Conservation (phyloP, 2,113 vertebrate species). For the Eolophus roseicapilla region DNA sequence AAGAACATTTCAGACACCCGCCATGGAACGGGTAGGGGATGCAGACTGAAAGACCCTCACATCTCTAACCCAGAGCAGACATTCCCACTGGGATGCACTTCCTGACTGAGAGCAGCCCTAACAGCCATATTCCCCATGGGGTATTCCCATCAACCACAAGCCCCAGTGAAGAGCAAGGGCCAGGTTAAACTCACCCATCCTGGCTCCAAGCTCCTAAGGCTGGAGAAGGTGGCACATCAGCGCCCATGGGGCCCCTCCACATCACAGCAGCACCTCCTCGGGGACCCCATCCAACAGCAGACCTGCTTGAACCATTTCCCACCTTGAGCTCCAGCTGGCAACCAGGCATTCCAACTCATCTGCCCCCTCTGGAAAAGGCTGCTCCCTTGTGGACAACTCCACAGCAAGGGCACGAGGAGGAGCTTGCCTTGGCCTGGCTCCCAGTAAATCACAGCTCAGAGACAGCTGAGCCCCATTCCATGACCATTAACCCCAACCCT, state of each 20-base stretch:
- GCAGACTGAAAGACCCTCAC: not conserved
- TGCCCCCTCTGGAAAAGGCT: not conserved
- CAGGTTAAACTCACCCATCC: accelerated
- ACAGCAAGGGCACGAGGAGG: not conserved
- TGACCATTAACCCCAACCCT: slow-evolving; percentile 53
- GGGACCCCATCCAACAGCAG: not conserved
- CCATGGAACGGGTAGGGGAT: accelerated
- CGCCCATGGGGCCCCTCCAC: accelerated
- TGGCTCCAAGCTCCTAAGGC: accelerated
- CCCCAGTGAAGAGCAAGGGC: accelerated
- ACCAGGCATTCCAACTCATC: not conserved
- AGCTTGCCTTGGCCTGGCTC: slow-evolving; percentile 2
- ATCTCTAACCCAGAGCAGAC: not conserved
- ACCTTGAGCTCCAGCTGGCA: not conserved
- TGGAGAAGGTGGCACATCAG: not conserved
- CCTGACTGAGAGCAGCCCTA: accelerated
- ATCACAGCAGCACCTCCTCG: not conserved
- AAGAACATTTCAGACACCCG: not conserved
- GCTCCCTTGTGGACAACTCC: not conserved
- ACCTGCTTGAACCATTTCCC: not conserved
- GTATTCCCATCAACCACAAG: not conserved
- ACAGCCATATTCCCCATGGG: accelerated
- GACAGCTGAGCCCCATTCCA: slow-evolving; percentile 50
- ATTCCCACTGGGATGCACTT: accelerated
- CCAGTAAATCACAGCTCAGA: slow-evolving; percentile 59